These are phyloP conservation scores for Ormia ochracea DNA, from an alignment of 2,888 invertebrate genomes.

Conservation along the genomic window DNA sequence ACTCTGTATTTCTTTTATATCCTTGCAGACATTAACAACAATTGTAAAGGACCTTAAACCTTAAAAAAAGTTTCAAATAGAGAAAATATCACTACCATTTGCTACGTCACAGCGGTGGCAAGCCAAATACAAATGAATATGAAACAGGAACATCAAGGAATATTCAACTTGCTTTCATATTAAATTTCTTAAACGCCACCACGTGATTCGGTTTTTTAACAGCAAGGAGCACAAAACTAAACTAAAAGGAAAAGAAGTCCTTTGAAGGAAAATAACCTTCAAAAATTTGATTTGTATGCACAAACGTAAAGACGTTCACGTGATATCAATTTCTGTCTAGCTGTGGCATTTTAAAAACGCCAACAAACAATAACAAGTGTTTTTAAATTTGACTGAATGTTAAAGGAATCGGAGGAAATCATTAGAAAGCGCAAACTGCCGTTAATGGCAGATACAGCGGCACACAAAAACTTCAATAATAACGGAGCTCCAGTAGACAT, in stretches of 20 bases:
- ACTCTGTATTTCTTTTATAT: constrained; percentile 63
- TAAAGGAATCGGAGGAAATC: constrained; percentile 74
- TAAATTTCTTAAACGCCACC: constrained; percentile 40
- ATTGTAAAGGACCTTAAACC: constrained; percentile 44
- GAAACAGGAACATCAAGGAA: background rate
- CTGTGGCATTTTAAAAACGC: background rate
- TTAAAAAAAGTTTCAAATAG: constrained; percentile 48
- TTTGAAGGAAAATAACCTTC: constrained; percentile 47
- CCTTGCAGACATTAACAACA: constrained; percentile 66
- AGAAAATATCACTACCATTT: constrained; percentile 23
- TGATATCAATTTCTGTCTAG: constrained; percentile 30
- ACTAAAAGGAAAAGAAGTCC: constrained; percentile 3
- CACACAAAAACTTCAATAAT: constrained; percentile 17
- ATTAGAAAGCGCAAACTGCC: constrained; percentile 71
- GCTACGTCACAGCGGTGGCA: constrained; percentile 15
- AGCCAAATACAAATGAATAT: constrained; percentile 22
- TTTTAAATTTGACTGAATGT: constrained; percentile 69
- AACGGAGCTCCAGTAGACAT: constrained; percentile 41
- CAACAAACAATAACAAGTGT: background rate
- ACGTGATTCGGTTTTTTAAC: constrained; percentile 54
- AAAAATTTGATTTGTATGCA: constrained; percentile 12
- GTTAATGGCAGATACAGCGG: constrained; percentile 48
- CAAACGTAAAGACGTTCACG: constrained; percentile 28
- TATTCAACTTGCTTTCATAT: constrained; percentile 26
- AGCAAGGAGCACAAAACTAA: constrained; percentile 26